phyloP scores from a whole-genome alignment of 1,140 invertebrate genomes.

The Idris sp. region DNA sequence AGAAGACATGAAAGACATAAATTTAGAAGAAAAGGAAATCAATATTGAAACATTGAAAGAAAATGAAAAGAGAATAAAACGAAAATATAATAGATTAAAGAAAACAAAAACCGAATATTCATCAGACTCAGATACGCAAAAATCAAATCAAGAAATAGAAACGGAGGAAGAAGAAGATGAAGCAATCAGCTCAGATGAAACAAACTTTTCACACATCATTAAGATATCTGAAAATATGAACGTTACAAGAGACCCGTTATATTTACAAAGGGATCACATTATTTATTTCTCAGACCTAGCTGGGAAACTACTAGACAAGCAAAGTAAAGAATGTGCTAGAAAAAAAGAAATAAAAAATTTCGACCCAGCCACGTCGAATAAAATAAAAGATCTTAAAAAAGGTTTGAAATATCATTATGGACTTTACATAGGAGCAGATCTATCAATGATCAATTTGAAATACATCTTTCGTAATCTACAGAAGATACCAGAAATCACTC shows the following conservation, averaged over 20 bases:
- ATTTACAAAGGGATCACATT: constrained; percentile 1
- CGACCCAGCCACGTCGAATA: background rate
- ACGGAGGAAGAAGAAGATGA: too few species aligned
- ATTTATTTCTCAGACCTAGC: background rate
- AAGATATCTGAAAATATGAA: background rate
- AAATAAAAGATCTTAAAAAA: background rate
- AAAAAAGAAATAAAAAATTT: background rate
- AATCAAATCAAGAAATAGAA: too few species aligned
- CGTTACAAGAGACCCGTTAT: background rate
- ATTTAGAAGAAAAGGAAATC: too few species aligned
- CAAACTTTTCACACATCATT: background rate
- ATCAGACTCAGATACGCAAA: too few species aligned
- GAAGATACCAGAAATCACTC: too few species aligned
- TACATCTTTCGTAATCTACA: too few species aligned
- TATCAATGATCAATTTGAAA: too few species aligned
- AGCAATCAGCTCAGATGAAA: background rate
- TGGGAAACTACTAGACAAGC: background rate
- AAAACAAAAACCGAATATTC: too few species aligned
- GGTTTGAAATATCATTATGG: background rate
- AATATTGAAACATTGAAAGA: too few species aligned
- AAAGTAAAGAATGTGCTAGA: background rate
- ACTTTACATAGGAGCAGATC: background rate
- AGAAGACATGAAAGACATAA: too few species aligned
- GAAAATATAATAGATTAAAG: too few species aligned
- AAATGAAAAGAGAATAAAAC: too few species aligned